phyloP scores from a whole-genome alignment of 2,797 vertebrate species.

The Amazona finschi region DNA sequence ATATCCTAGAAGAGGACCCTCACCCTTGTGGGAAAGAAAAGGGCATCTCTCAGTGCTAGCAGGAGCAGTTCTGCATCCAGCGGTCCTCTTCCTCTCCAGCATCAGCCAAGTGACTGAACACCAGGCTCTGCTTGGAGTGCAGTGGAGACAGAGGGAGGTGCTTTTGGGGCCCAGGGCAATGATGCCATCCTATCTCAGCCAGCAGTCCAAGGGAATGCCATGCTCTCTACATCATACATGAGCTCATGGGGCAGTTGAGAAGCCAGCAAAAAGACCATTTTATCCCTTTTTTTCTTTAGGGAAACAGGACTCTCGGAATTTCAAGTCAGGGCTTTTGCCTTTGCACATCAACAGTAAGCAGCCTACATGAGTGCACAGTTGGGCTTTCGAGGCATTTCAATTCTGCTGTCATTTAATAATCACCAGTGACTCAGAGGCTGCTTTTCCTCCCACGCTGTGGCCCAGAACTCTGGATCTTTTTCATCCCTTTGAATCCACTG shows the following conservation, averaged over 20 bases:
- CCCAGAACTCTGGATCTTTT: background rate
- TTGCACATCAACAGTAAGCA: slow-evolving; percentile 1
- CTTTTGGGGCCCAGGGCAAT: background rate
- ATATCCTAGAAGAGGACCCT: background rate
- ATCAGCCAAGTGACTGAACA: rapidly evolving
- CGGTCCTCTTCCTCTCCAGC: background rate
- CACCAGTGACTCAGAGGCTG: slow-evolving; percentile 18
- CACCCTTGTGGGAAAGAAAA: background rate
- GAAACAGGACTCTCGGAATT: background rate
- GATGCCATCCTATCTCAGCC: background rate
- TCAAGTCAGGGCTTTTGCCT: background rate
- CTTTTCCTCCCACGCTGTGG: background rate
- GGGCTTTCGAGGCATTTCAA: slow-evolving; percentile 1
- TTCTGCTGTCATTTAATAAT: slow-evolving; percentile 5
- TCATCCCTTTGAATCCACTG: background rate
- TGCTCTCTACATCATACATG: rapidly evolving
- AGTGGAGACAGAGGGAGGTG: background rate
- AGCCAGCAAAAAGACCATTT: rapidly evolving
- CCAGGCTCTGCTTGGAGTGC: rapidly evolving
- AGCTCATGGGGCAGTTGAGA: background rate
- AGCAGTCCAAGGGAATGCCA: background rate
- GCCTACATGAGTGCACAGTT: background rate
- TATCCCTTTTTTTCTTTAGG: background rate
- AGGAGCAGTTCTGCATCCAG: background rate
- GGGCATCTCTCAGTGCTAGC: background rate